Evolutionary conservation across 2,797 vertebrate species (phyloP).

Genomic region (Sebastes oblongus): DNA sequence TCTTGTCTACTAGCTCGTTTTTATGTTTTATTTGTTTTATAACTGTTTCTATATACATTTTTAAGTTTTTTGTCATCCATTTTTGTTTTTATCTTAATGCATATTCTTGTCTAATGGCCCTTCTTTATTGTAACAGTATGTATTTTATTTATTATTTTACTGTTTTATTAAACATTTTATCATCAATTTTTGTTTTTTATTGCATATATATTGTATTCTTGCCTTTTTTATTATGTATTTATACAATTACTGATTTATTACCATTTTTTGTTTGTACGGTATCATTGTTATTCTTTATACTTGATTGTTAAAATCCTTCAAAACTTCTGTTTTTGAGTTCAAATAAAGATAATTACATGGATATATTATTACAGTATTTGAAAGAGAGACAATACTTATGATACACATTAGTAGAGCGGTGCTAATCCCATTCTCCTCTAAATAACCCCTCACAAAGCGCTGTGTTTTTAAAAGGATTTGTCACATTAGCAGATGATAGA

Average conservation of each 20-base stretch:
- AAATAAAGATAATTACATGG: neutral
- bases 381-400: neutral
- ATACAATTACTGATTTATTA: neutral
- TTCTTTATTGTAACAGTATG: too few relatives aligned
- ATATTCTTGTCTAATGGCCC: neutral
- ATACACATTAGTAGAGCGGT: neutral
- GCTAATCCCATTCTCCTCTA: slow-evolving; percentile 35
- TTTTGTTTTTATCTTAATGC: neutral
- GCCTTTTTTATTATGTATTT: neutral
- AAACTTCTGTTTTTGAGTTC: neutral
- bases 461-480: slow-evolving; percentile 54
- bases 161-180: neutral
- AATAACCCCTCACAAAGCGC: slow-evolving; percentile 24
- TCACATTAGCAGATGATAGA: slow-evolving; percentile 56
- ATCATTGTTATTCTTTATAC: neutral
- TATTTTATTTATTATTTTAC: neutral
- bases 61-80: neutral
- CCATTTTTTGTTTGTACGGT: neutral
- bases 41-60: neutral
- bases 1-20: neutral
- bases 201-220: neutral
- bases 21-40: accelerated
- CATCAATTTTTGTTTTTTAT: too few relatives aligned
- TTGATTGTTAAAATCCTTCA: neutral
- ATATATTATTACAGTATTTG: neutral